phyloP scores from a whole-genome alignment of 2,888 invertebrate species.

The Leuctra nigra region DNA sequence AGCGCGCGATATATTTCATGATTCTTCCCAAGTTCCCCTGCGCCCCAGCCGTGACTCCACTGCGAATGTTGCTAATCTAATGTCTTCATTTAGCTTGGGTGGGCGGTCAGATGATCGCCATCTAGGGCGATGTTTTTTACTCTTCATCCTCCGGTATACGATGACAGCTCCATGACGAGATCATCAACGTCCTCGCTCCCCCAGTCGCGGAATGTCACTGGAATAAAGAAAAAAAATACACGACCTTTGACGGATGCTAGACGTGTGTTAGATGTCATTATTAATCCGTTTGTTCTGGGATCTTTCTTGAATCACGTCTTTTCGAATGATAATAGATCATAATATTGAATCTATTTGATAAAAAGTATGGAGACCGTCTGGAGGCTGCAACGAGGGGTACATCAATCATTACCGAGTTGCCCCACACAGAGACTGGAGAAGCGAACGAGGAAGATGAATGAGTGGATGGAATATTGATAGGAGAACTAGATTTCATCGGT shows the following conservation, averaged over 20 bases:
- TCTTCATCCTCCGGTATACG: background rate
- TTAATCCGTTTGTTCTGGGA: too few relatives aligned
- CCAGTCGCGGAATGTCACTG: constrained; percentile 3
- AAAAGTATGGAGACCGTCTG: background rate
- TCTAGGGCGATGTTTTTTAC: constrained; percentile 10
- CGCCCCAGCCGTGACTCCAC: too few relatives aligned
- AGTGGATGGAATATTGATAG: constrained; percentile 8
- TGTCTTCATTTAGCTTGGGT: constrained; percentile 17
- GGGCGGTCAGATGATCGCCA: constrained; percentile 8
- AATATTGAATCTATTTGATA: background rate
- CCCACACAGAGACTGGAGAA: constrained; percentile 9
- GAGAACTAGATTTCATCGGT: too few relatives aligned
- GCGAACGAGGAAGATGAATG: constrained; percentile 17
- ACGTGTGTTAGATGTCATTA: constrained; percentile 16
- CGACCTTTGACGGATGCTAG: background rate
- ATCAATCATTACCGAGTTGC: constrained; percentile 17
- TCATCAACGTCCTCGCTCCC: constrained; percentile 1
- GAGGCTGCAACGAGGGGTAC: background rate
- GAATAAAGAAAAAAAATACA: background rate
- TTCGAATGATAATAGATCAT: background rate
- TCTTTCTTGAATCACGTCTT: background rate
- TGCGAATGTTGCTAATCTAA: background rate
- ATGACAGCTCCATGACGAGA: constrained; percentile 13
- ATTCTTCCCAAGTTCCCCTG: too few relatives aligned
- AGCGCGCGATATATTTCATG: too few relatives aligned